Evolutionary conservation across 1,140 invertebrate species (phyloP).

Genomic region (Drosophila dunni): DNA sequence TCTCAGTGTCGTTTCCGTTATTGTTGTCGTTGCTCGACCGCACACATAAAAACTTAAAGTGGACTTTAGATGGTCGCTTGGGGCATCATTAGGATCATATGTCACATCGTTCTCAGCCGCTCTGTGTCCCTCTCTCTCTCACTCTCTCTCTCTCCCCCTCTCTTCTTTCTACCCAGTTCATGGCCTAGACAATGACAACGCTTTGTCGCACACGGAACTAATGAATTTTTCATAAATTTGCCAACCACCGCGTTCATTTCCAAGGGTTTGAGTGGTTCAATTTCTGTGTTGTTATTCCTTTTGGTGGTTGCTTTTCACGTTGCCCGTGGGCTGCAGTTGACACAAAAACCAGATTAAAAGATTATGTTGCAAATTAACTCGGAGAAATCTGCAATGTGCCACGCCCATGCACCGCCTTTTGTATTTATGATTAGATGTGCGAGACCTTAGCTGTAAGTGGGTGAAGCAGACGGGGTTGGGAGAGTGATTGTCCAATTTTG

Average conservation of each 20-base stretch:
- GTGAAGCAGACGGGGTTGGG: not conserved
- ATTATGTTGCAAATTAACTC: slow-evolving; percentile 81
- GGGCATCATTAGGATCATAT: slow-evolving; percentile 75
- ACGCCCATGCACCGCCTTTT: slow-evolving; percentile 23
- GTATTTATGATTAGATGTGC: slow-evolving; percentile 26
- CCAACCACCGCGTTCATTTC: slow-evolving; percentile 37
- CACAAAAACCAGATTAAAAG: slow-evolving; percentile 82
- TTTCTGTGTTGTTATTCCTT: not conserved
- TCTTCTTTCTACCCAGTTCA: slow-evolving; percentile 16
- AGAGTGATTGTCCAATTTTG: not conserved
- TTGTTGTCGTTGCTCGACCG: slow-evolving; percentile 34
- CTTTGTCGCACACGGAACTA: slow-evolving; percentile 57
- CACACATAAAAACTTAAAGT: slow-evolving; percentile 44
- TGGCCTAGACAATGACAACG: too few relatives aligned
- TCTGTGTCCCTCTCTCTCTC: too few relatives aligned
- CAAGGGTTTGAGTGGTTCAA: not conserved
- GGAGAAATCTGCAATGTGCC: slow-evolving; percentile 34
- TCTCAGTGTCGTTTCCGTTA: slow-evolving; percentile 3
- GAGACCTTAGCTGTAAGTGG: not conserved
- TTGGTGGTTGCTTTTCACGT: slow-evolving; percentile 45
- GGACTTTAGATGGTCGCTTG: slow-evolving; percentile 51
- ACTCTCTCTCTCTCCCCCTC: too few relatives aligned
- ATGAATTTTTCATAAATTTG: slow-evolving; percentile 78
- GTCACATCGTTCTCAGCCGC: slow-evolving; percentile 27
- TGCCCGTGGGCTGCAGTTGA: slow-evolving; percentile 65